These are phyloP conservation scores for Watsonalla binaria DNA, from an alignment of 2,888 invertebrate genomes.

Conservation along the genomic window DNA sequence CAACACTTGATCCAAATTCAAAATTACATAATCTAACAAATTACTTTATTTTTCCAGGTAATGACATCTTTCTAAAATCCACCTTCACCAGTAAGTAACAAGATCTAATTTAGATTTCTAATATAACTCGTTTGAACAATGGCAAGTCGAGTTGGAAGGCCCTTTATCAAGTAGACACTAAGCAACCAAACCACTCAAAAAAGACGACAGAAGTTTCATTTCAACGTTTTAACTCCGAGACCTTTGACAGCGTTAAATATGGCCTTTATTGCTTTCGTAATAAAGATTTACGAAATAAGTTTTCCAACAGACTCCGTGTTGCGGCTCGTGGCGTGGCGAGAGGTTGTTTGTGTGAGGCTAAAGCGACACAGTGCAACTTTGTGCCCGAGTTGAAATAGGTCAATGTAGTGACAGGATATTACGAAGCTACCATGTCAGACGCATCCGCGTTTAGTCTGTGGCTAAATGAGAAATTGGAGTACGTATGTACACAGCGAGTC, in stretches of 20 bases:
- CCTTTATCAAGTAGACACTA: slow-evolving; percentile 49
- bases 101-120: not conserved
- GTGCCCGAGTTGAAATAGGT: slow-evolving; percentile 47
- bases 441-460: slow-evolving; percentile 55
- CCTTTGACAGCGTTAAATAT: slow-evolving; percentile 64
- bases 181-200: slow-evolving; percentile 45
- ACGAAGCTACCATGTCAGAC: slow-evolving; percentile 64
- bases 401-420: slow-evolving; percentile 69
- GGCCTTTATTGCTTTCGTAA: slow-evolving; percentile 69
- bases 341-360: slow-evolving; percentile 19
- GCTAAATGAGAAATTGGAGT: slow-evolving; percentile 69
- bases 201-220: slow-evolving; percentile 59
- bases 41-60: not conserved
- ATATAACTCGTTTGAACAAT: slow-evolving; percentile 4
- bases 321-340: slow-evolving; percentile 8
- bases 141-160: slow-evolving; percentile 23
- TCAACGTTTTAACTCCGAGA: slow-evolving; percentile 60
- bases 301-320: slow-evolving; percentile 28
- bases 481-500: slow-evolving; percentile 22
- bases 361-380: slow-evolving; percentile 32
- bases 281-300: slow-evolving; percentile 48
- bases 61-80: not conserved
- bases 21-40: not conserved
- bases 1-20: not conserved
- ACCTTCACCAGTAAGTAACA: not conserved